phyloP scores from a whole-genome alignment of 1,140 invertebrate species.

The Drosophila miranda region DNA sequence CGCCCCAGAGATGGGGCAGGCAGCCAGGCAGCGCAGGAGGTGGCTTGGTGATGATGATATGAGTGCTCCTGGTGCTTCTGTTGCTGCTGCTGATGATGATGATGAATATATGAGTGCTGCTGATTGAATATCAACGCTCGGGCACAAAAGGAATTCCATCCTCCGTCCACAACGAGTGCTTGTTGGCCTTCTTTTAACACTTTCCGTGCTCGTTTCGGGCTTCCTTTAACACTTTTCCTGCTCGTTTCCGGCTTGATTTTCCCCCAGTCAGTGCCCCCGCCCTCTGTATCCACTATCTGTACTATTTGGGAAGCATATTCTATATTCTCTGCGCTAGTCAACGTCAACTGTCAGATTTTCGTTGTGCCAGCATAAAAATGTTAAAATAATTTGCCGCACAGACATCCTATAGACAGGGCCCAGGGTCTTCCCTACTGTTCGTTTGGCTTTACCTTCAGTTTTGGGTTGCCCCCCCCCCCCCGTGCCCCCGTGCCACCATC shows the following conservation, averaged over 20 bases:
- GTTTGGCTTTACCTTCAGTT: constrained; percentile 13
- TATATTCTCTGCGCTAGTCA: constrained; percentile 64
- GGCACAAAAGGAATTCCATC: constrained; percentile 40
- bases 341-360: constrained; percentile 73
- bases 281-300: constrained; percentile 5
- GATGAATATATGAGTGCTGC: constrained; percentile 73
- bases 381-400: constrained; percentile 76
- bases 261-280: background rate
- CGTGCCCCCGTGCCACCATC: constrained; percentile 17
- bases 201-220: constrained; percentile 53
- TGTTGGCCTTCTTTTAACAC: constrained; percentile 44
- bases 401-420: constrained; percentile 50
- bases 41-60: constrained; percentile 18
- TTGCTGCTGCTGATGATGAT: constrained; percentile 20
- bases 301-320: constrained; percentile 59
- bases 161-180: constrained; percentile 13
- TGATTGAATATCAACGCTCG: constrained; percentile 74
- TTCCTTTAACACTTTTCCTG: constrained; percentile 68
- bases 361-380: constrained; percentile 80
- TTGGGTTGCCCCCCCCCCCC: constrained; percentile 13
- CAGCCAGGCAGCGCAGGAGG: constrained; percentile 1
- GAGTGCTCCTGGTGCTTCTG: background rate
- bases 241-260: constrained; percentile 69
- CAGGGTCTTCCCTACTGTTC: constrained; percentile 16
- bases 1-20: constrained; percentile 2